Percentiles rank a stretch among this genome's conserved stretches.
These are phyloP conservation scores for Anthonomus grandis DNA, from an alignment of 1,140 invertebrate genomes.

Conservation along the genomic window DNA sequence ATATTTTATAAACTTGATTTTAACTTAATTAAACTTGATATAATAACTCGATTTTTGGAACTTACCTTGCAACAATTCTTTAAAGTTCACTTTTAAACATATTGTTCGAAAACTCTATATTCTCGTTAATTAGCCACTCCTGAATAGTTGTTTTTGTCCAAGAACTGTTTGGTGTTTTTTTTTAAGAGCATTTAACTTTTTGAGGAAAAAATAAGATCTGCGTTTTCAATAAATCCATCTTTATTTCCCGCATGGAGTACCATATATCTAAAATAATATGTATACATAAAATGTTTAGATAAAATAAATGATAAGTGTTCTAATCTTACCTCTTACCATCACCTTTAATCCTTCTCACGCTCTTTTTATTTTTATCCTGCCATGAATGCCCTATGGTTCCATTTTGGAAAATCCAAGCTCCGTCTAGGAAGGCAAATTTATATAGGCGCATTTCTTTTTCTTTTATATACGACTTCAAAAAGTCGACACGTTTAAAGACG, in stretches of 20 bases:
- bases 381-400: not conserved
- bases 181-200: not conserved
- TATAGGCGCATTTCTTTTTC: not conserved
- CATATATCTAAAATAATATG: not conserved
- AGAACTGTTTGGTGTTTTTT: not conserved
- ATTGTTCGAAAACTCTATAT: not conserved
- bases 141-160: not conserved
- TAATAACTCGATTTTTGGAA: no score
- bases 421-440: not conserved
- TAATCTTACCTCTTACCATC: not conserved
- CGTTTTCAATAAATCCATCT: slow-evolving; percentile 3
- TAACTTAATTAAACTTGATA: not conserved
- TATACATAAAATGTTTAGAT: not conserved
- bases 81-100: not conserved
- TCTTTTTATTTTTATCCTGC: not conserved
- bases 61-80: not conserved
- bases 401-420: slow-evolving; percentile 5
- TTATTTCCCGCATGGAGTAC: slow-evolving; percentile 1
- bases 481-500: no score
- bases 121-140: not conserved
- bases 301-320: not conserved
- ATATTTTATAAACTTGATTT: not conserved
- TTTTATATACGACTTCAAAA: slow-evolving; percentile 1
- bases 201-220: not conserved
- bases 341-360: not conserved